phyloP scores from a whole-genome alignment of 2,113 vertebrate genomes.

The Dicerorhinus sumatrensis region DNA sequence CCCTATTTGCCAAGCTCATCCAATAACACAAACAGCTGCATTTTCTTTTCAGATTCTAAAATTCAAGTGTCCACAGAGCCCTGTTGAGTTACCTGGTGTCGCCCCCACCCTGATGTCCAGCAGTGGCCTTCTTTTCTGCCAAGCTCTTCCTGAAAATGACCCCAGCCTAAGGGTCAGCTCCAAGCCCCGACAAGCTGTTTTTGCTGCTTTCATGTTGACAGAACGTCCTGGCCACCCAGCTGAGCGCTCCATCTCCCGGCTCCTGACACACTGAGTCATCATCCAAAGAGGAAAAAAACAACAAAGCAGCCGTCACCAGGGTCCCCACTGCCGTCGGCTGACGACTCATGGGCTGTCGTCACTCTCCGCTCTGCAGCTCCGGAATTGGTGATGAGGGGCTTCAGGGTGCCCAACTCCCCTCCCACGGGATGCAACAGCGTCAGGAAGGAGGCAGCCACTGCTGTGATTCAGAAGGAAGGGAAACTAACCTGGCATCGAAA shows the following conservation, averaged over 20 bases:
- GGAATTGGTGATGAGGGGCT: constrained; percentile 33
- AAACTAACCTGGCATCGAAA: constrained; percentile 34
- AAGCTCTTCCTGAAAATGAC: constrained; percentile 42
- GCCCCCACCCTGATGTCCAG: not conserved
- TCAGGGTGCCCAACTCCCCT: constrained; percentile 38
- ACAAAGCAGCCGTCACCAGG: constrained; percentile 75
- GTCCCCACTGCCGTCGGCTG: constrained; percentile 64
- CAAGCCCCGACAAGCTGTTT: constrained; percentile 47
- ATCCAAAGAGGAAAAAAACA: constrained; percentile 78
- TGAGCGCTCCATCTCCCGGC: constrained; percentile 71
- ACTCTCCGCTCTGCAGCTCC: constrained; percentile 49
- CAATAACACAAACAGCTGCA: not conserved
- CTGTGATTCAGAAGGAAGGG: constrained; percentile 2
- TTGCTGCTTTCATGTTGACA: constrained; percentile 68
- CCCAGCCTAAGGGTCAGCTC: constrained; percentile 12
- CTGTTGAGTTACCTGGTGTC: not conserved
- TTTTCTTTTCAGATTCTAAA: not conserved
- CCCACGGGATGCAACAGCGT: not conserved
- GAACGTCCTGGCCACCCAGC: constrained; percentile 73
- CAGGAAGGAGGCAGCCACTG: constrained; percentile 48
- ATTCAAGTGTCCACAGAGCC: not conserved
- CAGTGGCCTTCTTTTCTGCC: not conserved
- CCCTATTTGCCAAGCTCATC: not conserved
- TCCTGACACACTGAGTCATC: constrained; percentile 80
- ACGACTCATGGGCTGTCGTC: constrained; percentile 68